Base-by-base conservation (phyloP, 1,140 invertebrate species). In the Lasioglossum baleicum region DNA sequence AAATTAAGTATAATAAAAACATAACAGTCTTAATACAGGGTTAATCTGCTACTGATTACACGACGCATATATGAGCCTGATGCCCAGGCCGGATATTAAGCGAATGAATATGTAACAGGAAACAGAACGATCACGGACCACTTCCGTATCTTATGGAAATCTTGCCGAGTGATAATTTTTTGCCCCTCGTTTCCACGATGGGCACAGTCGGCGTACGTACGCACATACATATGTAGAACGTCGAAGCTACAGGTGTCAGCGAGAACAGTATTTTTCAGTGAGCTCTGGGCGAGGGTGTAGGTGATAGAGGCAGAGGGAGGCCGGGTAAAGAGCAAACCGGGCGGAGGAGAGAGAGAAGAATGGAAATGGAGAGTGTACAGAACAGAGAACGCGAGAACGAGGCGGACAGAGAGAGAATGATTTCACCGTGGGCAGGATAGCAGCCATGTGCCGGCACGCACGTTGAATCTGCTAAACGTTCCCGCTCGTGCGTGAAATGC, bases 221-320 rank as follows among this genome's bases (percentile, higher is more conserved):
- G 80, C 75, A 81, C 76, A 87, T 93, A 81, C 76, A 87, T 93
- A 92, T 92, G 92, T 93, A 93, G 89, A 92, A 91, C 86, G 90
- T 89, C 79, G 91, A 93, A 93, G 92, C 92, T 89, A 93, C 92
- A 93, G 92, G 92, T 93, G 92, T 93, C 92, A 93, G 92, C 88
- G 87, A 90, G 89, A 92, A 88, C 87, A 90, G 92, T 93, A 93
- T 93, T 93, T 93, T 93, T 93, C 91, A 92, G 89, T 88, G 85
- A 83, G 81, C 82, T 83, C 83, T 75, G 81, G 74, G 31, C 58
- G 75, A 74, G 75, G 83, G 84, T 66, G 75, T 79, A 80, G 77
- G 83, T 65, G 63, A 65, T 81, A 85, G 83, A 86, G 81, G 56
- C 69, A 72, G 31, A 48, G 72, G 56, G 78, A 85, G 79, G 73